Conservation (phyloP, 1,140 invertebrate genomes). For the Condylostylus longicornis region DNA sequence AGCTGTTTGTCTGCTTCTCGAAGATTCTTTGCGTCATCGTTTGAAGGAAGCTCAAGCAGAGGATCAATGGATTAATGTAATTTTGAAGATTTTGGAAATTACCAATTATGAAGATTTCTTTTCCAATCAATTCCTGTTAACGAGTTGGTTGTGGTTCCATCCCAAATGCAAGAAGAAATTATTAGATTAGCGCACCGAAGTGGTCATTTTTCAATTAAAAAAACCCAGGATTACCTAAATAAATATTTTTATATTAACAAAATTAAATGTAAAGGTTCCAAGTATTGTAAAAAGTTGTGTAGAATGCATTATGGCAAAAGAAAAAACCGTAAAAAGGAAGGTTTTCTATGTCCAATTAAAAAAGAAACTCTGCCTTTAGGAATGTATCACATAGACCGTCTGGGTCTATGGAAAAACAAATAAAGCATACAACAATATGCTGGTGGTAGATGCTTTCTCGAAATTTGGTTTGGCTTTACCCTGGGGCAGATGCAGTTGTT, state of each 20-base stretch:
- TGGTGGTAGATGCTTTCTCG: too few relatives aligned
- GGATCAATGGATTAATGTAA: not conserved
- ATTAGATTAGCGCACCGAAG: not conserved
- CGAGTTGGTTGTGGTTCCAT: not conserved
- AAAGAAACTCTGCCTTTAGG: conserved; percentile 1
- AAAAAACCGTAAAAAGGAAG: conserved; percentile 2
- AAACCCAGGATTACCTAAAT: not conserved
- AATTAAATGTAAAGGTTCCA: too few relatives aligned
- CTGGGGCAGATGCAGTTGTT: conserved; percentile 4
- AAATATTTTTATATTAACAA: not conserved
- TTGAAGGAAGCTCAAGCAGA: not conserved
- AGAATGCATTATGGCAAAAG: not conserved
- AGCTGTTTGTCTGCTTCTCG: conserved; percentile 1
- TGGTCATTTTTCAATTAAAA: not conserved
- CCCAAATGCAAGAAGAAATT: not conserved
- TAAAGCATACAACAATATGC: too few relatives aligned
- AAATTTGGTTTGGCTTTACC: too few relatives aligned
- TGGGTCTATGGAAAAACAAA: too few relatives aligned
- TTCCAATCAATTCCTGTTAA: not conserved
- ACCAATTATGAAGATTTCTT: not conserved
- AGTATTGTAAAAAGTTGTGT: not conserved
- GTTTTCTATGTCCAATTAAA: conserved; percentile 4
- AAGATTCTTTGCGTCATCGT: not conserved
- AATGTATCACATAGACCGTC: too few relatives aligned
- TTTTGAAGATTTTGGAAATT: not conserved